Percentiles rank a stretch among this genome's conserved stretches.
phyloP scores from a whole-genome alignment of 2,888 invertebrate species.

The Dicyrtomina minuta region DNA sequence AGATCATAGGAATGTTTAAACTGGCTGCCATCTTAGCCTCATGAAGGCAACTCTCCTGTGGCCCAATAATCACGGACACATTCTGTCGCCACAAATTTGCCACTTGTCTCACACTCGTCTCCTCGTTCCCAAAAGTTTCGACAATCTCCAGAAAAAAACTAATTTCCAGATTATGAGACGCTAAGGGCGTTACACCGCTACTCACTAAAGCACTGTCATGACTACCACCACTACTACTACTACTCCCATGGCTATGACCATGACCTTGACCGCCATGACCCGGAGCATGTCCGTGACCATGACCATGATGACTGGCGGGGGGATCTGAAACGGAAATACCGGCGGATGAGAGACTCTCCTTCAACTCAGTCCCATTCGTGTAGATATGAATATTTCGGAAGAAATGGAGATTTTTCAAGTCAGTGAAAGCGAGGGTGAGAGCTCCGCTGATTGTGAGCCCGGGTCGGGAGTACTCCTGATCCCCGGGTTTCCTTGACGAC shows the following conservation, averaged over 20 bases:
- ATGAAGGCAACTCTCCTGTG: slow-evolving; percentile 86
- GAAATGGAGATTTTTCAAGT: slow-evolving; percentile 62
- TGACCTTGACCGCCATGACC: too few species aligned
- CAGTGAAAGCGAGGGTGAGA: slow-evolving; percentile 80
- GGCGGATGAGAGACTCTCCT: background rate
- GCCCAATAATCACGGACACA: slow-evolving; percentile 85
- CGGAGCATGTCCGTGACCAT: too few species aligned
- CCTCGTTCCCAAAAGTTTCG: slow-evolving; percentile 88
- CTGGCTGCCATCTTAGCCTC: slow-evolving; percentile 91
- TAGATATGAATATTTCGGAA: slow-evolving; percentile 41
- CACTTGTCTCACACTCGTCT: slow-evolving; percentile 79
- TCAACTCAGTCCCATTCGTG: slow-evolving; percentile 20
- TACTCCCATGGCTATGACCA: too few species aligned
- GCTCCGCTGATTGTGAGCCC: slow-evolving; percentile 76
- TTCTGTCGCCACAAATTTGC: slow-evolving; percentile 81
- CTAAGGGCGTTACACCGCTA: too few species aligned
- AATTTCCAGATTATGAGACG: slow-evolving; percentile 34
- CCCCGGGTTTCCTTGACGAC: slow-evolving; percentile 73
- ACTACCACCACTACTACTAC: background rate
- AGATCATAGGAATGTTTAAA: slow-evolving; percentile 93
- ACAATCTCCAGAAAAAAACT: slow-evolving; percentile 62
- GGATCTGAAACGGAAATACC: too few species aligned
- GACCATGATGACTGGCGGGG: too few species aligned
- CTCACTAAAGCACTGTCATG: too few species aligned
- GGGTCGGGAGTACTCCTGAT: slow-evolving; percentile 77